Conservation (phyloP, 2,888 invertebrate genomes). For the Adelognathus sp. region DNA sequence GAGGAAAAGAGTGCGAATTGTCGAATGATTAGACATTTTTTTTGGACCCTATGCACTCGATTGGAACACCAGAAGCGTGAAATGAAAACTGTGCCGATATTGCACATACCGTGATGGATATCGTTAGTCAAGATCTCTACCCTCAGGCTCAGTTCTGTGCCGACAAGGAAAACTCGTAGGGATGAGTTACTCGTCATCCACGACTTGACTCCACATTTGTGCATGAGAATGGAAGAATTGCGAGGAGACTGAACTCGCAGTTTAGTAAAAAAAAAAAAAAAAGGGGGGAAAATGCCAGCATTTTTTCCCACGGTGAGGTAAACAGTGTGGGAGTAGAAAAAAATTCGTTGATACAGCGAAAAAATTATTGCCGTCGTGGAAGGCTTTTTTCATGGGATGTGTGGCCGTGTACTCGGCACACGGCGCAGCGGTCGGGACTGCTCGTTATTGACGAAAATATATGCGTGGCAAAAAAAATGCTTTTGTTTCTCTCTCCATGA, state of each 20-base stretch:
- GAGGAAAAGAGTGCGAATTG: too few species aligned
- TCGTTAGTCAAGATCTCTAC: too few species aligned
- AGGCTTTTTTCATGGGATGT: not conserved
- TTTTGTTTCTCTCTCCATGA: not conserved
- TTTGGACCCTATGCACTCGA: too few species aligned
- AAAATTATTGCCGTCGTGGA: slow-evolving; percentile 5
- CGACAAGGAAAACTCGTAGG: not conserved
- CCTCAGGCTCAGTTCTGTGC: too few species aligned
- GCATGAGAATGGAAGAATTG: slow-evolving; percentile 11
- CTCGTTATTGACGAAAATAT: slow-evolving; percentile 18
- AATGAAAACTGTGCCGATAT: too few species aligned
- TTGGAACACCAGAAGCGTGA: too few species aligned
- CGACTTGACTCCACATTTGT: not conserved
- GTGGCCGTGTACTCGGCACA: not conserved
- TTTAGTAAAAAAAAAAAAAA: not conserved
- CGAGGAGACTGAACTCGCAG: not conserved
- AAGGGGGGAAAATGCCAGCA: slow-evolving; percentile 46
- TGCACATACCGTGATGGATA: too few species aligned
- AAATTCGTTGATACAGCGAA: not conserved
- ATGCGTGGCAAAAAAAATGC: slow-evolving; percentile 9
- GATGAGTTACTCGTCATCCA: not conserved
- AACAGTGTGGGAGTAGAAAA: not conserved
- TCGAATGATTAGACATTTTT: too few species aligned
- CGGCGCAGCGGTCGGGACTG: not conserved
- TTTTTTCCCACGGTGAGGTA: slow-evolving; percentile 9